Base-by-base conservation (phyloP, 2,113 vertebrate species). In the Mugil cephalus region DNA sequence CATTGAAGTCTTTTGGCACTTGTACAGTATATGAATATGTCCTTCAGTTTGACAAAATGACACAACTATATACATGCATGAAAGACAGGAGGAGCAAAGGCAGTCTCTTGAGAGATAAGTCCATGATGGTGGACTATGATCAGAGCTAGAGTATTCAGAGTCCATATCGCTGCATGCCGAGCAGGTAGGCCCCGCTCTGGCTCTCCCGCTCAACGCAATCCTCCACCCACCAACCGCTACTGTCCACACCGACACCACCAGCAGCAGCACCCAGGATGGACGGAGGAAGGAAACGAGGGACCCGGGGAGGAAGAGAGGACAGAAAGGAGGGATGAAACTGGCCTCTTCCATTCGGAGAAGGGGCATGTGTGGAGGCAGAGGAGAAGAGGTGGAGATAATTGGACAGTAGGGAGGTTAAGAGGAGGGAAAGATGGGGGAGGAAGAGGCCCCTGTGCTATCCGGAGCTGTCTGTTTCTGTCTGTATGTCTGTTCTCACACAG, bases 401-500 rank as follows among this genome's bases (percentile, higher is more conserved):
- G 75, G 88, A 85, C 82, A 87, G 82, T 76, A 74, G 75, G 79
- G 79, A 82, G 84, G 72, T 74, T 84, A 86, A 87, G 80, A 87
- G 74, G 79, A 65, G 74, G 79, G 47, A 56, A 79, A 73, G 82
- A 67, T 64, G 72, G 73, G 72, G 78, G 60, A 69, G 74, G 86
- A 60, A 30, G 84, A 74, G 81, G 89, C 89, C 88, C 92, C 92
- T 94, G 92, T 93, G 92, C 94, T 94, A 94, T 94, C 93, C 93
- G 90, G 89, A 93, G 92, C 93, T 93, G 92, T 91, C 90, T 94
- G 93, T 92, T 92, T 96, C 96, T 94, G 92, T 93, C 90, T 91
- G 88, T 91, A 91, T 93, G 93, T 94, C 92, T 94, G 94, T 95
- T 96, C 95, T 99, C 97, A 99, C 95, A 99, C 98, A 90, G 98